Evolutionary conservation across 2,888 invertebrate genomes (phyloP), one percentile per base, ranked within the genome.

Genomic region (Oscheius sp.): DNA sequence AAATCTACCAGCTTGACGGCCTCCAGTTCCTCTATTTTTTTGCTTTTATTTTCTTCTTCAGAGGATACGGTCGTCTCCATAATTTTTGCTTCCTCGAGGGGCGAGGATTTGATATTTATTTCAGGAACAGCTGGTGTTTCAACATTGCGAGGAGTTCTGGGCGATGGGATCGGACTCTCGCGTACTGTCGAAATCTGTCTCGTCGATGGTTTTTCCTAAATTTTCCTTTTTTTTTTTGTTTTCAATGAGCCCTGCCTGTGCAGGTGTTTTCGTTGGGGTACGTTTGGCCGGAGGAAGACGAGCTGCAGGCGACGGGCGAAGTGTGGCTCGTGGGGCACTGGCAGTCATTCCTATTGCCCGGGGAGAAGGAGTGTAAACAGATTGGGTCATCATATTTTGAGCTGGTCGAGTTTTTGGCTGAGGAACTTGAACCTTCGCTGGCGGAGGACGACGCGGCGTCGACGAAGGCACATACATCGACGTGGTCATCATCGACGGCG

Each of bases 401-500:
- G 56, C 58, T 41, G 61, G 43, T 53, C 7, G 29, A 2, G 69
- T 18, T 21, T 49, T 52, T n/a, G 55, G 55, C 12, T 55, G 16
- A 13, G 41, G 16, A 12, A 13, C 12, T 25, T 16, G 6, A 25
- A 23, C 7, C 53, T 21, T 12, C 5, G 35, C 3, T n/a, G 52
- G 35, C 21, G 35, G 41, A 18, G 68, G 52, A 13, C 55, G 35
- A 27, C 68, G 27, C 16, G 69, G 58, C 5, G 56, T 69, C 21
- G 72, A 43, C 2, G 72, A 63, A 18, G 72, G 55, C 3, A 72
- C 72, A 45, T 72, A 72, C 56, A 72, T 45, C 6, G 72, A 72
- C 7, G 66, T 56, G 6, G 66, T 49, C 72, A 72, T 72, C 25
- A 63, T 41, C 35, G n/a, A n/a, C 6, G 3, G 53, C 6, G 64